Evolutionary conservation across 92 coral and sea anemone species (phyloP), one percentile per base, ranked within the genome.

Genomic region (Paramuricea clavata): DNA sequence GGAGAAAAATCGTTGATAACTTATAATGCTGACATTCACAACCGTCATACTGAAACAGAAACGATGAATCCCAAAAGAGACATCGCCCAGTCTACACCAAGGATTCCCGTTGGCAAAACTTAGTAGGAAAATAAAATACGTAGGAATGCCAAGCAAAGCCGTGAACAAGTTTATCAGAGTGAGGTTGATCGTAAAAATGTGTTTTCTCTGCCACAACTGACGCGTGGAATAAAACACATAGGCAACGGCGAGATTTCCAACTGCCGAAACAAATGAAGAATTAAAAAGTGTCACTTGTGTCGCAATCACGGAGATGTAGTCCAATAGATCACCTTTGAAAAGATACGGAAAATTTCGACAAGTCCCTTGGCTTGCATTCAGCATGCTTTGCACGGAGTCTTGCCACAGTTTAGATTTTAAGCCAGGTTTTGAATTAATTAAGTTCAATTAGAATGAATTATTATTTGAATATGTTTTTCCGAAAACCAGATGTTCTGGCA

Each of bases 221-320:
- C 79, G 27, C 35, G 79, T 73, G 1, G 79, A 19, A 33, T 42
- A 73, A 73, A 73, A 21, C 31, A 73, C 32, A 73, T 73, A 44
- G n/a, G 57, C 56, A 3, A 73, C 79, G 3, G 32, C 3, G 2
- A 52, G 26, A 44, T 73, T 73, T 15, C 79, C 79, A 42, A 42
- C 32, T 1, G 17, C 31, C n/a, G 79, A 49, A 9, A 73, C 27
- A 10, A 73, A 6, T 21, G 79, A 73, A 31, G 30, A 73, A 73
- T 73, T 73, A 25, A 73, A 22, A 19, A 73, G 12, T 25, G 35
- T 73, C 41, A 21, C 59, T 10, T 41, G 25, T 0, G 21, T 23
- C 2, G 54, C 12, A 41, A 42, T 36, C 33, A 42, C 79, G 0
- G 31, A 73, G 57, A 73, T 31, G 34, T 73, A 73, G 23, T 19